These are phyloP conservation scores for Chrysolophus pictus DNA, from an alignment of 2,797 vertebrate genomes.

Conservation along the genomic window DNA sequence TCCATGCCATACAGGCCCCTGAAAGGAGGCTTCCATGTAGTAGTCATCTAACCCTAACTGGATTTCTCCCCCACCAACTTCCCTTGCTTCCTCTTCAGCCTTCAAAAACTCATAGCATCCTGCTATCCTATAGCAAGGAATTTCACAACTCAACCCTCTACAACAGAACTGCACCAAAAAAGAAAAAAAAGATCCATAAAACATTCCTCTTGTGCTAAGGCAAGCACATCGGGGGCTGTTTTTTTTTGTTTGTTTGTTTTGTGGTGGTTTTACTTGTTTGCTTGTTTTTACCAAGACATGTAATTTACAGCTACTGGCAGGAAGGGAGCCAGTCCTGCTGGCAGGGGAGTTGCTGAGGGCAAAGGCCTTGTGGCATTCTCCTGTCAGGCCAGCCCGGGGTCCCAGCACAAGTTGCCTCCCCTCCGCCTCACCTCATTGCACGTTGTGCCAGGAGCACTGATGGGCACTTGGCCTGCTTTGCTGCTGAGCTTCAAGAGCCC, in stretches of 20 bases:
- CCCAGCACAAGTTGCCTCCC: neutral
- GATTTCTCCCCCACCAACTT: neutral
- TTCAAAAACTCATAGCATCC: neutral
- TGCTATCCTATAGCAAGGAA: neutral
- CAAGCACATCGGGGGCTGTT: neutral
- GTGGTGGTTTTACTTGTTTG: no score
- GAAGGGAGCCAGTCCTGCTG: neutral
- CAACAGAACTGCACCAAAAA: neutral
- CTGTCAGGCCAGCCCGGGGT: neutral
- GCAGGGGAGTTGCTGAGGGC: neutral
- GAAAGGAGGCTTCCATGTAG: neutral
- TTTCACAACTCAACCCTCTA: neutral
- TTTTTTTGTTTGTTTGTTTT: no score
- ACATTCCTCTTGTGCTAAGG: neutral
- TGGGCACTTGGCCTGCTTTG: accelerated
- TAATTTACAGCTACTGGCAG: neutral
- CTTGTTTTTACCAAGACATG: neutral
- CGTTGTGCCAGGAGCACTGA: neutral
- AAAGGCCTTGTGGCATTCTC: neutral
- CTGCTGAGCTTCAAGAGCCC: neutral
- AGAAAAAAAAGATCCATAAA: no score
- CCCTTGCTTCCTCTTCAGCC: neutral
- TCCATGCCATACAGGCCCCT: neutral
- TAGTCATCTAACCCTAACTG: neutral
- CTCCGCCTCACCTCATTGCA: accelerated